Evolutionary conservation across 2,113 vertebrate genomes (phyloP).

Genomic region (Alethe diademata): DNA sequence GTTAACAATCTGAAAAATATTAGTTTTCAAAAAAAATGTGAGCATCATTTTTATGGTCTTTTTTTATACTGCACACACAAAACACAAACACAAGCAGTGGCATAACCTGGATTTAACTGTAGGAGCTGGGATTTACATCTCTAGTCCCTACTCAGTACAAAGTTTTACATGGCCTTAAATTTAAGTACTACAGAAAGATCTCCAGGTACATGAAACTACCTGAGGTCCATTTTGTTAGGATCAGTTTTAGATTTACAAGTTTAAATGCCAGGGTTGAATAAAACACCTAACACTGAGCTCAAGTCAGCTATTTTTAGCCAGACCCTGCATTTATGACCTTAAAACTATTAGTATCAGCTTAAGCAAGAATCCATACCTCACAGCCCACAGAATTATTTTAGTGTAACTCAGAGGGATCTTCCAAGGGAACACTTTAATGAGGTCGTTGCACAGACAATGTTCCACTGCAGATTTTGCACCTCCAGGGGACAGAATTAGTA

Average conservation of each 20-base stretch:
- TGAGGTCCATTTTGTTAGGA: neutral
- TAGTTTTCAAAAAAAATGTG: accelerated
- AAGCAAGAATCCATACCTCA: neutral
- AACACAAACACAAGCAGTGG: neutral
- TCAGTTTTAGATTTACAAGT: neutral
- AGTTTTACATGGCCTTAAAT: neutral
- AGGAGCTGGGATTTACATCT: neutral
- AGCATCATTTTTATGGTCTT: neutral
- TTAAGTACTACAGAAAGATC: neutral
- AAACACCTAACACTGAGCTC: neutral
- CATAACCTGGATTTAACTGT: neutral
- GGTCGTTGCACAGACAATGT: accelerated
- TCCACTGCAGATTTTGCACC: neutral
- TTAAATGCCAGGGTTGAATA: neutral
- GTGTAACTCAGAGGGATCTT: neutral
- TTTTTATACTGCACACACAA: neutral
- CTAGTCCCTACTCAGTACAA: neutral
- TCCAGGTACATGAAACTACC: neutral
- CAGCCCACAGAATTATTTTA: neutral
- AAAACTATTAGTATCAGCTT: neutral
- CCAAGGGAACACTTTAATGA: neutral
- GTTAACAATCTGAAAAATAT: neutral
- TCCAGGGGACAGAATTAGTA: neutral
- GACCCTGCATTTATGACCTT: neutral
- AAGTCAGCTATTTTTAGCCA: neutral